phyloP scores from a whole-genome alignment of 2,888 invertebrate species.

The Abrostola tripartita region DNA sequence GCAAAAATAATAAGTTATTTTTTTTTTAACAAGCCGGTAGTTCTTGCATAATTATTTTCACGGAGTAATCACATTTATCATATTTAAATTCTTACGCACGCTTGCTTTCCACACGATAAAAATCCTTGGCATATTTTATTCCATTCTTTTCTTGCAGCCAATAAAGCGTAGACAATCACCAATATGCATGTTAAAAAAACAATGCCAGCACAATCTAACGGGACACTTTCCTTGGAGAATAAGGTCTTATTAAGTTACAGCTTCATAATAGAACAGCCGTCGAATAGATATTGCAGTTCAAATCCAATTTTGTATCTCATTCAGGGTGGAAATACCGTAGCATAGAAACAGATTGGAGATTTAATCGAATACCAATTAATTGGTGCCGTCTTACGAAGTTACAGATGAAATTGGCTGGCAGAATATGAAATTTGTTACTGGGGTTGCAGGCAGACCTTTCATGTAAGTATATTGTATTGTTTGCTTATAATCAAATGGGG shows the following conservation, averaged over 20 bases:
- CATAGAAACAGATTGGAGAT: slow-evolving; percentile 68
- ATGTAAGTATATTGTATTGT: slow-evolving; percentile 32
- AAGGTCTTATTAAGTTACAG: slow-evolving; percentile 57
- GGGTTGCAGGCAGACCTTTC: slow-evolving; percentile 37
- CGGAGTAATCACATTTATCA: too few relatives aligned
- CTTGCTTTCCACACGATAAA: too few relatives aligned
- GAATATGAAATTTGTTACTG: slow-evolving; percentile 48
- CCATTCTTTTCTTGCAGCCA: too few relatives aligned
- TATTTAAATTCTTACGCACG: too few relatives aligned
- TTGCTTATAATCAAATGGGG: slow-evolving; percentile 22
- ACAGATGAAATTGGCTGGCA: slow-evolving; percentile 44
- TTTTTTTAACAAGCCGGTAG: too few relatives aligned
- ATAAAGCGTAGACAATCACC: background rate
- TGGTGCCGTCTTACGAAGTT: slow-evolving; percentile 63
- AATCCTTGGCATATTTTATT: too few relatives aligned
- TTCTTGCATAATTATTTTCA: too few relatives aligned
- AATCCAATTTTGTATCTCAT: slow-evolving; percentile 72
- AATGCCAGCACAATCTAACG: slow-evolving; percentile 30
- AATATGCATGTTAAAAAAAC: background rate
- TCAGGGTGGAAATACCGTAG: slow-evolving; percentile 56
- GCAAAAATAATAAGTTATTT: too few relatives aligned
- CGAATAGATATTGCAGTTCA: slow-evolving; percentile 64
- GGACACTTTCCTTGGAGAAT: slow-evolving; percentile 29
- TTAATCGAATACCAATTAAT: slow-evolving; percentile 76
- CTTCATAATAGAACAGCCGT: slow-evolving; percentile 57